Evolutionary conservation across 2,113 vertebrate genomes (phyloP).

Genomic region (Rhinolophus ferrumequinum): DNA sequence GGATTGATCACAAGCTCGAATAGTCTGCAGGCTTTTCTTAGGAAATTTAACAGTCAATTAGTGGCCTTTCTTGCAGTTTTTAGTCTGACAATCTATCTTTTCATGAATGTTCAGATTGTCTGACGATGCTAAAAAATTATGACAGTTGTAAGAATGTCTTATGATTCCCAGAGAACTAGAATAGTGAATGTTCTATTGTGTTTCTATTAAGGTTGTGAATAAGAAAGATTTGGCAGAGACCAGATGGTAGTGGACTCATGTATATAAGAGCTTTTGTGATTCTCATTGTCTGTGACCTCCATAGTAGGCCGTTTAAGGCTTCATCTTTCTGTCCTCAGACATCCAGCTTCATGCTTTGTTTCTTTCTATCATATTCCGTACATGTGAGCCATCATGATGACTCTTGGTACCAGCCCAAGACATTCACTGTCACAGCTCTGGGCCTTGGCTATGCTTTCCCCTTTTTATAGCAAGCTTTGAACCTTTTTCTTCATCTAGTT

Average conservation of each 20-base stretch:
- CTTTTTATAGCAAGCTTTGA: background rate
- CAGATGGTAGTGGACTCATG: background rate
- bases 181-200: background rate
- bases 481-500: background rate
- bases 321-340: background rate
- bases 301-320: background rate
- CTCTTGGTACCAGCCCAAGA: background rate
- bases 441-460: background rate
- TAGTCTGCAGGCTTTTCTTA: slow-evolving; percentile 7
- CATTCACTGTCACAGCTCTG: too few relatives aligned
- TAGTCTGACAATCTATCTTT: slow-evolving; percentile 44
- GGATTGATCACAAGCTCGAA: slow-evolving; percentile 29
- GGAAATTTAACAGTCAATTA: slow-evolving; percentile 46
- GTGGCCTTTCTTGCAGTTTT: slow-evolving; percentile 31
- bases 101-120: slow-evolving; percentile 39
- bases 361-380: background rate
- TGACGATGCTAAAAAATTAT: slow-evolving; percentile 38
- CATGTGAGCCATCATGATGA: background rate
- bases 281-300: background rate
- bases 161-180: background rate
- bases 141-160: background rate
- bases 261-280: background rate
- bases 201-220: background rate
- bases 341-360: background rate
- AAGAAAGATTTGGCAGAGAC: background rate